Percentiles rank a stretch among this genome's conserved stretches.
phyloP scores from a whole-genome alignment of 2,888 invertebrate species.

The Helleia helle region DNA sequence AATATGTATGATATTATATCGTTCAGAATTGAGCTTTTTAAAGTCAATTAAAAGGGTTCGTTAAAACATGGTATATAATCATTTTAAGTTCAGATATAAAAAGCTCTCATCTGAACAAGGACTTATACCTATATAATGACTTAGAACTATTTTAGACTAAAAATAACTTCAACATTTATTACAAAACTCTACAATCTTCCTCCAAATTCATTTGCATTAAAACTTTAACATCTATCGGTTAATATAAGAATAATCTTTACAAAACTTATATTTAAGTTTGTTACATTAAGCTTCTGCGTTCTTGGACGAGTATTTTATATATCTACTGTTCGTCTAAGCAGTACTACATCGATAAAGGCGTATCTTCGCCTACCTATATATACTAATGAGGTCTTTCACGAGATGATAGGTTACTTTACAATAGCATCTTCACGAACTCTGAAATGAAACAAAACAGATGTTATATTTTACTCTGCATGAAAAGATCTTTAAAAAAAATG shows the following conservation, averaged over 20 bases:
- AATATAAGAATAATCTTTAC: slow-evolving; percentile 6
- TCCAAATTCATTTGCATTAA: background rate
- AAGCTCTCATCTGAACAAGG: no score
- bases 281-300: background rate
- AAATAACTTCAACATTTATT: background rate
- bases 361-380: slow-evolving; percentile 28
- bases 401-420: slow-evolving; percentile 55
- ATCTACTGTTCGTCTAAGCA: slow-evolving; percentile 3
- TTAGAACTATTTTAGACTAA: background rate
- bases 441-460: slow-evolving; percentile 39
- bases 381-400: slow-evolving; percentile 49
- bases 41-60: no score
- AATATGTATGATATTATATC: no score
- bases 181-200: background rate
- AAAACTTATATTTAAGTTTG: slow-evolving; percentile 4
- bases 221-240: background rate
- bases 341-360: slow-evolving; percentile 12
- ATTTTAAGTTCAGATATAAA: no score
- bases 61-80: no score
- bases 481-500: slow-evolving; percentile 7
- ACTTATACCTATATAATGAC: no score
- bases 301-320: background rate
- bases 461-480: slow-evolving; percentile 4
- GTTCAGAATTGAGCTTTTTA: no score
- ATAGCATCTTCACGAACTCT: slow-evolving; percentile 76